Evolutionary conservation across 2,797 vertebrate genomes (phyloP).

Genomic region (Smutsia gigantea): DNA sequence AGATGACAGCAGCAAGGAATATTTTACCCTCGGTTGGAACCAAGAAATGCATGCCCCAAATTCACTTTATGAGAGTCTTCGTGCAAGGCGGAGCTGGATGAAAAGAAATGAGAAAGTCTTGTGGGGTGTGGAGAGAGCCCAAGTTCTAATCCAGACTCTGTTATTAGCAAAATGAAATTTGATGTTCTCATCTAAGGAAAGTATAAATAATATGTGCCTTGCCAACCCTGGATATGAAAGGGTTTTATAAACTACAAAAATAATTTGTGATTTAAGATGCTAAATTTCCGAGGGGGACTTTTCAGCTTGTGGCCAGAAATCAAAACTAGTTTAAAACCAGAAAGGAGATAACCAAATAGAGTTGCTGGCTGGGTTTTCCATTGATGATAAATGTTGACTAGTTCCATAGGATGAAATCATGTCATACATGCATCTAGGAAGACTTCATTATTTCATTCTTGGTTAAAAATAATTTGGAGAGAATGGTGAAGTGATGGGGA

Average conservation of each 20-base stretch:
- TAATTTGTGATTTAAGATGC: background rate
- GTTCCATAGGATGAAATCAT: background rate
- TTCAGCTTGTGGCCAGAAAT: background rate
- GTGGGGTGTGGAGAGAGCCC: background rate
- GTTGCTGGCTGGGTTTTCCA: background rate
- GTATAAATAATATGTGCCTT: background rate
- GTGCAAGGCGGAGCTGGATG: background rate
- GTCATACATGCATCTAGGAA: background rate
- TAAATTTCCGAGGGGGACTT: background rate
- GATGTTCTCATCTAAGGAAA: background rate
- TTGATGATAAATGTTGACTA: background rate
- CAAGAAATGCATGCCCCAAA: too few species aligned
- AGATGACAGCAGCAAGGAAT: background rate
- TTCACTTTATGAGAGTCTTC: background rate
- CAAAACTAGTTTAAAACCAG: background rate
- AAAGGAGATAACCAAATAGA: background rate
- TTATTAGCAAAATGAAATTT: background rate
- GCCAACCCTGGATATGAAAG: background rate
- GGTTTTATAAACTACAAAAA: background rate
- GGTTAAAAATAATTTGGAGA: background rate
- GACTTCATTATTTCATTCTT: background rate
- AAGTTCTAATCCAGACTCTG: background rate
- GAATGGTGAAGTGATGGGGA: background rate
- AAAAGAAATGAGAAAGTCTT: background rate
- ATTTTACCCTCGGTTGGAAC: background rate